Base-by-base conservation (phyloP, 2,888 invertebrate genomes). In the Holacanthella duospinosa region DNA sequence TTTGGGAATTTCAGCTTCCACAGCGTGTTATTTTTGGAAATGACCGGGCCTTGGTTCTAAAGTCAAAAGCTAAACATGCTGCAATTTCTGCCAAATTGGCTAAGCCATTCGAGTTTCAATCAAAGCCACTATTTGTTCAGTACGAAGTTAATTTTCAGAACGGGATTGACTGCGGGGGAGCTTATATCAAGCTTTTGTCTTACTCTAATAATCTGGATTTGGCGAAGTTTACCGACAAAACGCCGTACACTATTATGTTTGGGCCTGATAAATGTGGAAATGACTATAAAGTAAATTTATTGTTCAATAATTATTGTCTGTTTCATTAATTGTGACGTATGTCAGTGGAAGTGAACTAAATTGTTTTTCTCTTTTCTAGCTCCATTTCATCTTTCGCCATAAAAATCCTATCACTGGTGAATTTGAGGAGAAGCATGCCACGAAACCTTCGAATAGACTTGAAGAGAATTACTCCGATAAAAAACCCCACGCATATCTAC, bases 231-330 rank as follows among this genome's bases (percentile, higher is more conserved):
- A 84, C 89, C 77, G 97, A 99, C 80, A 94, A 93, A 79, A 94
- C 96, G 0, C 88, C 94, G 0, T 99, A 97, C 80, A 91, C 94
- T 1, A 93, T 99, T 75, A 99, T 99, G 99, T 99, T 99, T 80
- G 99, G 99, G 0, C 97, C 97, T 9, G 99, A 99, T 82, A 99
- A 96, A 79, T 99, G 99, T 79, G 97, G 97, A 68, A 89, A 89
- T 75, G 93, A 93, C 77, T 87, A 90, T 76, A 96, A 96, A 80
- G 85, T 93, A 77, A 61, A 66, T 60, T 53, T 16, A 55, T 25
- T 6, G 3, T 27, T 19, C 21, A 12, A 9, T 21, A 27, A 57
- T 36, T n/a, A n/a, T n/a, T n/a, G n/a, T n/a, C 4, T 53, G 12
- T 53, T 29, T 43, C 27, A 36, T n/a, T n/a, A n/a, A n/a, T n/a